Conservation (phyloP, 2,888 invertebrate genomes). For the Mycalesis mineus region DNA sequence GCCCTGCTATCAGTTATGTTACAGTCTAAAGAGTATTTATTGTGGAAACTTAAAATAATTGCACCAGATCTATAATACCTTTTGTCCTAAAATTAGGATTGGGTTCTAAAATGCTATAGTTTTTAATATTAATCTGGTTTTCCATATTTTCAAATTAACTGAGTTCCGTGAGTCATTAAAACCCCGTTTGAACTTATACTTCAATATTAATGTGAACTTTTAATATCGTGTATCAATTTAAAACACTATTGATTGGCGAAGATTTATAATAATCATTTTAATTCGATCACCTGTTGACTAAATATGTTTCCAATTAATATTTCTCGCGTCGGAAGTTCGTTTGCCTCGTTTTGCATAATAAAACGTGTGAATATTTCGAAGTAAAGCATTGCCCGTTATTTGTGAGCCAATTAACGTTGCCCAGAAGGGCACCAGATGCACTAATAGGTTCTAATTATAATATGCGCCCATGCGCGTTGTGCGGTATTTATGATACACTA, state of each 20-base stretch:
- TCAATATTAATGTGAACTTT: too few species aligned
- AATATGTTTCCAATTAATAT: constrained; percentile 17
- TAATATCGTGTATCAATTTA: background rate
- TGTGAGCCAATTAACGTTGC: constrained; percentile 23
- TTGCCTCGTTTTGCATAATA: constrained; percentile 27
- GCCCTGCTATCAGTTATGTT: too few species aligned
- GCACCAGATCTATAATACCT: too few species aligned
- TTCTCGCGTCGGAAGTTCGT: constrained; percentile 30
- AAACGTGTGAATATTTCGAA: constrained; percentile 30
- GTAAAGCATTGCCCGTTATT: constrained; percentile 23
- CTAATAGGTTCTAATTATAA: constrained; percentile 14
- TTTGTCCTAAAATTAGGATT: too few species aligned
- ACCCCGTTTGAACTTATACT: too few species aligned
- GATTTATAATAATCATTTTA: background rate
- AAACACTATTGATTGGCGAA: background rate
- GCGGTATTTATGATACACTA: background rate
- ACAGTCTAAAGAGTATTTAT: too few species aligned
- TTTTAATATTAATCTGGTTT: too few species aligned
- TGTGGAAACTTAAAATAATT: too few species aligned
- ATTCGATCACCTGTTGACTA: background rate
- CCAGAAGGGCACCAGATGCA: constrained; percentile 20
- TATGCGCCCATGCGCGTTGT: constrained; percentile 1
- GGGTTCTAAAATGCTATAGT: too few species aligned
- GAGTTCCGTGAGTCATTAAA: too few species aligned
- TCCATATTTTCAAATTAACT: too few species aligned